Conservation (phyloP, 1,140 invertebrate species). For the Drosophila pandora region DNA sequence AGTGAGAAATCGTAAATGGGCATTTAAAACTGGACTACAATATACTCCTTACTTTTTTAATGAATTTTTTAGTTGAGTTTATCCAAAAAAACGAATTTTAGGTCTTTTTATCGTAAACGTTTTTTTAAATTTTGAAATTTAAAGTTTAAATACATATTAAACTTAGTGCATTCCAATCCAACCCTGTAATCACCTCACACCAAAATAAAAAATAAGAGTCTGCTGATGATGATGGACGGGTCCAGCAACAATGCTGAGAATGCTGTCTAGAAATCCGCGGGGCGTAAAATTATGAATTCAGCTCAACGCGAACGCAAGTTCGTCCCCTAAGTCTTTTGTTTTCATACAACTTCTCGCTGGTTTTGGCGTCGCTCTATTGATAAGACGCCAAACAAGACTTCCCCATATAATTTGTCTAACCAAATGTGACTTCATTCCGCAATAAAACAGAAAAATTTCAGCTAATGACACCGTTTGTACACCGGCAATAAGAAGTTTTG, state of each 20-base stretch:
- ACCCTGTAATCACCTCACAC: constrained; percentile 8
- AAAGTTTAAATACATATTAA: constrained; percentile 7
- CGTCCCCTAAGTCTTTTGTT: constrained; percentile 78
- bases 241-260: constrained; percentile 71
- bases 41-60: not conserved
- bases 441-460: constrained; percentile 10
- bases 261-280: constrained; percentile 68
- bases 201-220: constrained; percentile 5
- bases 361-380: constrained; percentile 54
- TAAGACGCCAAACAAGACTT: constrained; percentile 14
- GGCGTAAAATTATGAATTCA: constrained; percentile 68
- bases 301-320: constrained; percentile 45
- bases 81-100: too few species aligned
- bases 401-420: constrained; percentile 69
- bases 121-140: not conserved
- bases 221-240: constrained; percentile 52
- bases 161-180: constrained; percentile 8
- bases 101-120: too few species aligned
- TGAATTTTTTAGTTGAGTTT: not conserved
- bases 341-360: constrained; percentile 5
- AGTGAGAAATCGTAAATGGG: not conserved
- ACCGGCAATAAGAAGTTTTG: constrained; percentile 42
- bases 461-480: constrained; percentile 69
- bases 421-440: constrained; percentile 75
- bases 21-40: not conserved